These are phyloP conservation scores for Itoplectis maculator DNA, from an alignment of 2,888 invertebrate species.

Conservation along the genomic window DNA sequence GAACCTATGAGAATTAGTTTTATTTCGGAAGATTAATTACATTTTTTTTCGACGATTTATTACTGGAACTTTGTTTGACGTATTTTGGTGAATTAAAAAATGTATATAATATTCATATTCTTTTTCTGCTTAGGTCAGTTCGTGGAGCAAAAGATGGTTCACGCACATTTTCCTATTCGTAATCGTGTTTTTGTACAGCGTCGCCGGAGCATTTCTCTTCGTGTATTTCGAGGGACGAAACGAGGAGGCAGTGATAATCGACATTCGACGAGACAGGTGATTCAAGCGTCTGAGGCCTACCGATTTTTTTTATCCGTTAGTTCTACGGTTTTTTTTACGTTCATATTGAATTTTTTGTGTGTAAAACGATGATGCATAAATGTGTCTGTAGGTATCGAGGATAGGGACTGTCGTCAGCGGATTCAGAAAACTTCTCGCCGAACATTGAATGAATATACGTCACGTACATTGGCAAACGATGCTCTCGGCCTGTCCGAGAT, in stretches of 20 bases:
- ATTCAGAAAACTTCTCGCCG: neutral
- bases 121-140: conserved; percentile 84
- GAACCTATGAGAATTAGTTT: no score
- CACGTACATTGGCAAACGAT: conserved; percentile 8
- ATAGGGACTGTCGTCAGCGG: neutral
- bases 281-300: conserved; percentile 3
- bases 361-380: neutral
- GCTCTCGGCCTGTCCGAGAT: neutral
- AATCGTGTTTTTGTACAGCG: conserved; percentile 91
- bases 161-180: conserved; percentile 94
- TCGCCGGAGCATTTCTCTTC: conserved; percentile 93
- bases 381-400: neutral
- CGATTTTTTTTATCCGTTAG: neutral
- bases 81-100: neutral
- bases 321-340: neutral
- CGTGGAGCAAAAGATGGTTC: conserved; percentile 93
- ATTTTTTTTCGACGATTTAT: no score
- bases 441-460: neutral
- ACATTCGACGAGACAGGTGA: conserved; percentile 81
- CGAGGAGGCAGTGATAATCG: conserved; percentile 80
- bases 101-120: neutral
- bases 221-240: conserved; percentile 90
- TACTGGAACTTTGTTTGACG: no score
- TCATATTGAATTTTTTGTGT: neutral
- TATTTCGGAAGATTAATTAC: no score